Conservation (phyloP, 2,113 vertebrate species). For the Aspidoscelis tigris region DNA sequence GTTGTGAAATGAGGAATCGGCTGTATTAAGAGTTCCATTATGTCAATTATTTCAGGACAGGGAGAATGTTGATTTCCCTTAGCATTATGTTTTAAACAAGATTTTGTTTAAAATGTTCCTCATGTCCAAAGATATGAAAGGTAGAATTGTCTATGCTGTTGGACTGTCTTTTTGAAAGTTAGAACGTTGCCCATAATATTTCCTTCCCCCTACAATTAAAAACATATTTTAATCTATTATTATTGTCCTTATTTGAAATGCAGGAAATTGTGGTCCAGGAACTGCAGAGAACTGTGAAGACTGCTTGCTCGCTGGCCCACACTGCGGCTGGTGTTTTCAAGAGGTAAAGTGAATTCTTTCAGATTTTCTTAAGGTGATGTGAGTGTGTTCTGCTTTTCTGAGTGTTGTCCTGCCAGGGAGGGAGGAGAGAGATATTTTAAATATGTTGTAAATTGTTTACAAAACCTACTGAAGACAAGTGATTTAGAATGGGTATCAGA, state of each 20-base stretch:
- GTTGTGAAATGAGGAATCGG: too few species aligned
- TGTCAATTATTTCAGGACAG: background rate
- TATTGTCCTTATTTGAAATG: conserved; percentile 61
- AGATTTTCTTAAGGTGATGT: conserved; percentile 50
- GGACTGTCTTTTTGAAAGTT: background rate
- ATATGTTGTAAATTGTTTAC: background rate
- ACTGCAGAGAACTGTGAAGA: conserved; percentile 86
- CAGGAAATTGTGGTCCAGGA: conserved; percentile 85
- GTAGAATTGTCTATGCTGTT: background rate
- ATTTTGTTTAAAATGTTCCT: conserved; percentile 28
- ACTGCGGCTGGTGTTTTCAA: conserved; percentile 94
- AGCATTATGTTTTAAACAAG: background rate
- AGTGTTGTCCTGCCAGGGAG: too few species aligned
- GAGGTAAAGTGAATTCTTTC: conserved; percentile 82
- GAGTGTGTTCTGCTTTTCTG: background rate
- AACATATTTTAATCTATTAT: conserved; percentile 54
- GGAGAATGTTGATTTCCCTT: conserved; percentile 10
- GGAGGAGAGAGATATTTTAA: too few species aligned
- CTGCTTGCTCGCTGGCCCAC: conserved; percentile 88
- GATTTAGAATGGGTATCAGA: background rate
- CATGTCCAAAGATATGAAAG: background rate
- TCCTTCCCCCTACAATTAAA: conserved; percentile 42
- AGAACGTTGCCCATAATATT: conserved; percentile 5
- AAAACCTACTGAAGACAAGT: background rate
- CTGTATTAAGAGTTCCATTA: background rate